Evolutionary conservation across 2,888 invertebrate genomes (phyloP).

Genomic region (Dione juno): DNA sequence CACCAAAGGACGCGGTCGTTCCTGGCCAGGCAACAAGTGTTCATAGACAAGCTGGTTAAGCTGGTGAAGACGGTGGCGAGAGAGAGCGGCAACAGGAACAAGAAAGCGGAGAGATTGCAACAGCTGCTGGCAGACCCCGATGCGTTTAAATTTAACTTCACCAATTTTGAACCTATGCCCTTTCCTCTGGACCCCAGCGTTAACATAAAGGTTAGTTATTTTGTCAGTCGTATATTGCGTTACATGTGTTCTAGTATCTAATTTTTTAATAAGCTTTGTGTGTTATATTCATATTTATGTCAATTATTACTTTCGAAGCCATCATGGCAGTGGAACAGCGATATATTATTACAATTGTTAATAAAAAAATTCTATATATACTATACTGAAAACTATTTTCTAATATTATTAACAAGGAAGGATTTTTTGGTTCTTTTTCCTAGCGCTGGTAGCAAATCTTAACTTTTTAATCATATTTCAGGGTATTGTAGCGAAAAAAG

Average conservation of each 20-base stretch:
- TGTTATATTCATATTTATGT: too few species aligned
- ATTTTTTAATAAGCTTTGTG: too few species aligned
- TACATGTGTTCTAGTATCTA: too few species aligned
- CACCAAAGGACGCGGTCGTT: slow-evolving; percentile 90
- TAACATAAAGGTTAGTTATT: slow-evolving; percentile 59
- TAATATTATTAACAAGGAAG: too few species aligned
- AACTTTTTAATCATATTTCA: slow-evolving; percentile 23
- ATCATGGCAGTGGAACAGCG: too few species aligned
- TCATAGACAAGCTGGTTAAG: slow-evolving; percentile 94
- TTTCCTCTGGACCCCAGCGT: slow-evolving; percentile 97
- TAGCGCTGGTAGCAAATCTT: too few species aligned
- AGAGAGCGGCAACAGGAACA: slow-evolving; percentile 95
- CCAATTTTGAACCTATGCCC: slow-evolving; percentile 95
- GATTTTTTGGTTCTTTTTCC: too few species aligned
- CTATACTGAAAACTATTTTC: too few species aligned
- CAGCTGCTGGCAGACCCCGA: slow-evolving; percentile 91
- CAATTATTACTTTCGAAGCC: too few species aligned
- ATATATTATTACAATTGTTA: too few species aligned
- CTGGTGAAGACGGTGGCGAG: slow-evolving; percentile 94
- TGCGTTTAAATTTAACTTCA: slow-evolving; percentile 92
- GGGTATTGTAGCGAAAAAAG: slow-evolving; percentile 94
- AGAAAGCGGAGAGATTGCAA: slow-evolving; percentile 95
- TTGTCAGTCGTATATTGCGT: too few species aligned
- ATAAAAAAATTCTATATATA: too few species aligned
- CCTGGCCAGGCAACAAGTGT: slow-evolving; percentile 93